Base-by-base conservation (phyloP, 2,888 invertebrate genomes). In the Volucella zonaria region DNA sequence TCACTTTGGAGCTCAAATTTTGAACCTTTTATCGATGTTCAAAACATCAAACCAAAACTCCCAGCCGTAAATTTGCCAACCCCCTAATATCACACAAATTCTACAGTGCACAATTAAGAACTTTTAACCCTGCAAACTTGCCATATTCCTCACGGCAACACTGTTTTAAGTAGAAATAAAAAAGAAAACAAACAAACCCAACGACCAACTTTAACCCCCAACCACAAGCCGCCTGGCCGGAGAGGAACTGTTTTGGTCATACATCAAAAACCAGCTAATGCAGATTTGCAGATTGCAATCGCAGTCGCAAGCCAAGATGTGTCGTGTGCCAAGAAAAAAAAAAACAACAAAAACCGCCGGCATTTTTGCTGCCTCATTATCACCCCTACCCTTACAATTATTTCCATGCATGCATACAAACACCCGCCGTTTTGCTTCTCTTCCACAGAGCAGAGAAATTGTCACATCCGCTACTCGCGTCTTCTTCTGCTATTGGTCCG, bases 261-360 rank as follows among this genome's bases (percentile, higher is more conserved):
- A 42, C 54, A 68, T 45, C 62, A 49, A 49, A 40, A 78, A 56
- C 31, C 45, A 47, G 47, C 40, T 18, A 64, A 74, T 78, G 70
- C 64, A 78, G 64, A 56, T 70, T 62, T 62, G 42, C 68, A 62
- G 70, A 70, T 64, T 77, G 77, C 70, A 74, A 74, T 74, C 54
- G 38, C 54, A 77, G 54, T 70, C 68, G 54, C 40, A 52, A 15
- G 52, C 31, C 58, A 11, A 49, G 38, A 10, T 38, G 64, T 45
- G 56, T 54, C 68, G 77, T 62, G 54, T 77, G 62, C 68, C 78
- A 64, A 47, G 8, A 38, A 14, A 3, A 15, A 11, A 52, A 52
- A 52, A 76, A 49, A 38, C 18, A 68, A 23, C 45, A 58, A 52
- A 49, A 58, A 56, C 70, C 78, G 59, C 70, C 62, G 68, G 68